phyloP scores from a whole-genome alignment of 2,797 vertebrate species.

The Novumbra hubbsi region DNA sequence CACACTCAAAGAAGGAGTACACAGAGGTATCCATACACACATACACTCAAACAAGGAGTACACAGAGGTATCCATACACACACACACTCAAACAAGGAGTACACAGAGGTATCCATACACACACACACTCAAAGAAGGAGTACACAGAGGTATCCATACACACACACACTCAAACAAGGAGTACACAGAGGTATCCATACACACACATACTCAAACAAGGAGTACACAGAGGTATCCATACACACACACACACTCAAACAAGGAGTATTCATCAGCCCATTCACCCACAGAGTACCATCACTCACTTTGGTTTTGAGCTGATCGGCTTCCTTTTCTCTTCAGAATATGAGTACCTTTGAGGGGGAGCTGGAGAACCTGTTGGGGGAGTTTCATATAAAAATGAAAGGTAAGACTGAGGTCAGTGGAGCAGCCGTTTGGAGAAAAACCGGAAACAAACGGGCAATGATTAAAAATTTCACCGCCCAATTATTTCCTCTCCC shows the following conservation, averaged over 20 bases:
- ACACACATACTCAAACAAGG: too few species aligned
- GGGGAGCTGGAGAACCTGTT: slow-evolving; percentile 91
- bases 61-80: too few species aligned
- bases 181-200: too few species aligned
- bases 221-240: neutral
- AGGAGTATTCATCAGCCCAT: neutral
- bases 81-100: too few species aligned
- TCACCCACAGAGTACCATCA: neutral
- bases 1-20: too few species aligned
- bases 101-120: too few species aligned
- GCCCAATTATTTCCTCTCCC: neutral
- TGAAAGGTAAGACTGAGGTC: slow-evolving; percentile 85
- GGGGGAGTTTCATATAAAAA: slow-evolving; percentile 97
- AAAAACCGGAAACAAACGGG: neutral
- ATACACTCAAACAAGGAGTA: too few species aligned
- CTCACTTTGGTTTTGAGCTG: slow-evolving; percentile 24
- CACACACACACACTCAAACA: neutral
- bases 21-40: too few species aligned
- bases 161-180: neutral
- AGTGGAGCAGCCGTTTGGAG: neutral
- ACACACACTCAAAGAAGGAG: too few species aligned
- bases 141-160: too few species aligned
- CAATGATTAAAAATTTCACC: neutral
- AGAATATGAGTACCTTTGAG: slow-evolving; percentile 97
- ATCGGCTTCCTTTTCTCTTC: slow-evolving; percentile 18